Base-by-base conservation (phyloP, 2,113 vertebrate genomes). In the Trogon surrucura region DNA sequence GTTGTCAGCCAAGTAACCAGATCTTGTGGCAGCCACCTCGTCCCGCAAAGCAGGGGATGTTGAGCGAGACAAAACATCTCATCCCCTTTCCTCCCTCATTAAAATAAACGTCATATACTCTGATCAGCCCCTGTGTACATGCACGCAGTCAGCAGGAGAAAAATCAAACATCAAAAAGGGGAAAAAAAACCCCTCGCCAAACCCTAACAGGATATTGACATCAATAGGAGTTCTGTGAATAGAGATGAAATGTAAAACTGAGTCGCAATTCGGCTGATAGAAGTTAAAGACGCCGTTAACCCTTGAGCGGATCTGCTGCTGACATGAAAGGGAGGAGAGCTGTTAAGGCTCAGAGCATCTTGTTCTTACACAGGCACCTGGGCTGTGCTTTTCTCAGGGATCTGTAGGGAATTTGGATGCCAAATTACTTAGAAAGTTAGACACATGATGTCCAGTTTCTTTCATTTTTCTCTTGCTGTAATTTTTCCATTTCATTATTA, bases 111-210 rank as follows among this genome's bases (percentile, higher is more conserved):
- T 94, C 93, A 75, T 78, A 50, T 20, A 61, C 91, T 95, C 56
- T 95, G 95, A 96, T 95, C 94, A 88, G 94, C 78, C 89, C 65
- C 85, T 13, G 62, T 71, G 94, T 94, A 95, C 87, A 47, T 21
- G 78, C 89, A 82, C 2, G 2, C 70, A 94, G 89, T 57, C 93
- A 93, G 86, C 84, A 48, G 95, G 87, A 96, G 91, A 86, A 94
- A 94, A 96, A 96, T 92, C 95, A 95, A 82, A 95, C 96, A 74
- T 93, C 93, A 96, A 95, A 96, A 93, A 91, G 56, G 11, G 90
- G 54, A 6, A 13, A 48, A 77, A 17, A 80, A 70, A 73, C 73
- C 26, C 2, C 9, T 45, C 14, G n/a, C 41, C 30, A 62, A 6
- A 16, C 38, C 71, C 8, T 1, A 38, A 84, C 85, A 95, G 96